These are phyloP conservation scores for Drosophila algonquin DNA, from an alignment of 2,888 invertebrate species.

Conservation along the genomic window DNA sequence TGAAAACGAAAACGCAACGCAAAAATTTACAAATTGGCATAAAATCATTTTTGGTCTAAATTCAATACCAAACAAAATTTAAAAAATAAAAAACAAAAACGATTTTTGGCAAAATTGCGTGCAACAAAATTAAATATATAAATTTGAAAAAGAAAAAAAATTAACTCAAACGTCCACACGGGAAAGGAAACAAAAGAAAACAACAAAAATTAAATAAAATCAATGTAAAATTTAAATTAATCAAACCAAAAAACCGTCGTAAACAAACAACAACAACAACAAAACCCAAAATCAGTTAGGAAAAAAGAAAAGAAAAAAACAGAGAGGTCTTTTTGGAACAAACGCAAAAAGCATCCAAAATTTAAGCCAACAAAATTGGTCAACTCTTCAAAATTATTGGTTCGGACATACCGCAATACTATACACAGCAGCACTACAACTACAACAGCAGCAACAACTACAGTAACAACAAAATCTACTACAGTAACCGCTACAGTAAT, in stretches of 20 bases:
- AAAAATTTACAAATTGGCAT: slow-evolving; percentile 39
- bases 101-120: slow-evolving; percentile 61
- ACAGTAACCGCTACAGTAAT: slow-evolving; percentile 43
- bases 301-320: slow-evolving; percentile 47
- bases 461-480: slow-evolving; percentile 48
- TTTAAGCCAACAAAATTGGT: slow-evolving; percentile 82
- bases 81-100: slow-evolving; percentile 20
- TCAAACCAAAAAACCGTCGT: slow-evolving; percentile 33
- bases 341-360: slow-evolving; percentile 72
- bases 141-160: slow-evolving; percentile 15
- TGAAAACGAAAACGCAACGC: slow-evolving; percentile 49
- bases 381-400: slow-evolving; percentile 84
- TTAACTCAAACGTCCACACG: slow-evolving; percentile 51
- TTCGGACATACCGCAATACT: slow-evolving; percentile 83
- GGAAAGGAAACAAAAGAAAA: slow-evolving; percentile 37
- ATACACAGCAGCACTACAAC: slow-evolving; percentile 76
- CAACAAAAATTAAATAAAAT: slow-evolving; percentile 45
- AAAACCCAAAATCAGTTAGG: slow-evolving; percentile 51
- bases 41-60: slow-evolving; percentile 36
- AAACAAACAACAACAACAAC: slow-evolving; percentile 36
- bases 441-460: slow-evolving; percentile 58
- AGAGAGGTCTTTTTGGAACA: slow-evolving; percentile 45
- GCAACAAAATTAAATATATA: slow-evolving; percentile 33
- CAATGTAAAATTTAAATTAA: slow-evolving; percentile 62
- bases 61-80: slow-evolving; percentile 20